A percentile compares a stretch with the other conserved stretches of the same genome.
These are phyloP conservation scores for Coracias cyanogaster DNA, from an alignment of 2,797 vertebrate genomes.

Conservation along the genomic window DNA sequence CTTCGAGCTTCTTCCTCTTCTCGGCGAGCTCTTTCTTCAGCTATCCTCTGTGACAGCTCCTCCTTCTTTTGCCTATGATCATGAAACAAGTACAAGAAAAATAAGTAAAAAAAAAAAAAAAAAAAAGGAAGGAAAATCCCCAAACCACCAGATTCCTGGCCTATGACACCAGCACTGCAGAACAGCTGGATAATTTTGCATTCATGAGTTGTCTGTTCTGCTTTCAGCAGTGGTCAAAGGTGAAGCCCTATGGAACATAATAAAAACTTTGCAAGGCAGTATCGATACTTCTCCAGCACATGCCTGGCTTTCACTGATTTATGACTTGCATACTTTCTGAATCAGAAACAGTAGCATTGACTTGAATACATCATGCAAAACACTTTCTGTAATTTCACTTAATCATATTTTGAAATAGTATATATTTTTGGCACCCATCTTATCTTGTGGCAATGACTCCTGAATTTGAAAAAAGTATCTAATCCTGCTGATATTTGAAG, in stretches of 20 bases:
- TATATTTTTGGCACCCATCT: neutral
- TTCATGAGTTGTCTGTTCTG: neutral
- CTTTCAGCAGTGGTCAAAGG: neutral
- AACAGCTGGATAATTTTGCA: neutral
- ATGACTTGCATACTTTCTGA: fast-evolving
- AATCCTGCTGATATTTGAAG: neutral
- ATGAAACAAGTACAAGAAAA: neutral
- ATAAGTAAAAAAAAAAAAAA: neutral
- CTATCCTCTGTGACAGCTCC: slow-evolving; percentile 88
- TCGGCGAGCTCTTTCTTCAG: slow-evolving; percentile 84
- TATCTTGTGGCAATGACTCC: neutral
- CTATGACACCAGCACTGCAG: neutral
- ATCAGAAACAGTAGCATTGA: neutral
- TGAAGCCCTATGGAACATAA: neutral
- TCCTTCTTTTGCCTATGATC: slow-evolving; percentile 87
- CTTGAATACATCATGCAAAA: neutral
- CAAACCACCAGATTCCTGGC: neutral
- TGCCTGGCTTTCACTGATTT: neutral
- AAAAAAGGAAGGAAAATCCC: neutral
- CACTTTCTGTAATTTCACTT: neutral
- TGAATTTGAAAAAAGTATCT: neutral
- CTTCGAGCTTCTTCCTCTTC: slow-evolving; percentile 83
- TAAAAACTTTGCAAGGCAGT: neutral
- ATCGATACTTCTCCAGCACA: neutral
- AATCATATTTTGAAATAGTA: neutral